Percentiles rank a stretch among this genome's conserved stretches.
Evolutionary conservation across 2,888 invertebrate species (phyloP).

Genomic region (Nephrotoma guestfalica): DNA sequence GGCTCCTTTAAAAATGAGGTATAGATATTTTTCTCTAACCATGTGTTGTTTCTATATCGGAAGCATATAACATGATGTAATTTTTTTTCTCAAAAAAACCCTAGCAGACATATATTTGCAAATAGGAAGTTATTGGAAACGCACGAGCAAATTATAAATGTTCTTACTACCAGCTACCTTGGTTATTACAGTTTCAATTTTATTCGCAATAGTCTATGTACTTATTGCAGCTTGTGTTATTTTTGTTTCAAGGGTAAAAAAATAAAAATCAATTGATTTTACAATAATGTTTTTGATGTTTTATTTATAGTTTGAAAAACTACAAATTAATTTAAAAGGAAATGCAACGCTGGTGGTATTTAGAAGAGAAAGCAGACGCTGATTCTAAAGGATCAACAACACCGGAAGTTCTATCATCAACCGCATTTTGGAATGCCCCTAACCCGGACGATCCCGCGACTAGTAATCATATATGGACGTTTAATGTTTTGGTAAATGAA

Average conservation of each 20-base stretch:
- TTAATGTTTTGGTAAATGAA: conserved; percentile 36
- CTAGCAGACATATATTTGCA: too few relatives aligned
- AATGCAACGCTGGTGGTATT: conserved; percentile 54
- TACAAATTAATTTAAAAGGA: conserved; percentile 16
- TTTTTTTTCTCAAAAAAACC: too few relatives aligned
- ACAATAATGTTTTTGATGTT: background rate
- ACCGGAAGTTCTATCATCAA: background rate
- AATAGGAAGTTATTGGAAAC: too few relatives aligned
- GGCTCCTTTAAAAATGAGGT: too few relatives aligned
- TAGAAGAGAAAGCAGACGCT: conserved; percentile 37
- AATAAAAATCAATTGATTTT: background rate
- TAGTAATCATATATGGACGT: conserved; percentile 32
- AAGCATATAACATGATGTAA: too few relatives aligned
- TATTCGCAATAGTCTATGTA: too few relatives aligned
- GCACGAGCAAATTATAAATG: too few relatives aligned
- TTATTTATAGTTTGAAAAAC: background rate
- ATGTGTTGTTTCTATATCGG: too few relatives aligned
- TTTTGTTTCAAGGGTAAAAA: background rate
- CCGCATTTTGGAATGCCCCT: background rate
- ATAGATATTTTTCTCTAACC: too few relatives aligned
- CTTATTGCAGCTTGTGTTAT: background rate
- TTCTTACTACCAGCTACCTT: too few relatives aligned
- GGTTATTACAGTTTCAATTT: too few relatives aligned
- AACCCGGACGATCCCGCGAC: background rate
- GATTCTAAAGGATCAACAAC: conserved; percentile 25